Conservation (phyloP, 2,888 invertebrate species). For the Xylota sylvarum region DNA sequence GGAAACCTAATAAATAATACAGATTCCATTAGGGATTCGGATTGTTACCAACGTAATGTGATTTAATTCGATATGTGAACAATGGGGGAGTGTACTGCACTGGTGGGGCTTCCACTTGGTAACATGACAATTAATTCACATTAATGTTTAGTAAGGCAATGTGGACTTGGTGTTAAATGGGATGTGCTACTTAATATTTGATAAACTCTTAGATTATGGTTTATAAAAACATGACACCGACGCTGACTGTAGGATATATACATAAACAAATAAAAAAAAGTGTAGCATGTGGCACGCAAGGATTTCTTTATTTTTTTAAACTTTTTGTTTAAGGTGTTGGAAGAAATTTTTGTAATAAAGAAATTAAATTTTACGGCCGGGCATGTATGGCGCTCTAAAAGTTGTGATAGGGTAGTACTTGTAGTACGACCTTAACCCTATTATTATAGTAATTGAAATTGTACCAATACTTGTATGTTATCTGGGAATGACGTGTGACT, state of each 20-base stretch:
- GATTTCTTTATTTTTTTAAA: neutral
- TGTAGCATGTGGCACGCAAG: neutral
- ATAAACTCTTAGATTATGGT: conserved; percentile 12
- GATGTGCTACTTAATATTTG: conserved; percentile 29
- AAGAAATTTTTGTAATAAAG: neutral
- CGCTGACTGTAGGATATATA: neutral
- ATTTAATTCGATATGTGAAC: conserved; percentile 17
- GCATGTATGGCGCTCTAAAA: neutral
- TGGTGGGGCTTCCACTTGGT: conserved; percentile 10
- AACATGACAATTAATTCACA: conserved; percentile 9
- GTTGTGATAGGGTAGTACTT: neutral
- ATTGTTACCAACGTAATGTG: conserved; percentile 12
- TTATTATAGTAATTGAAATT: too few species aligned
- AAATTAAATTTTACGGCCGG: neutral
- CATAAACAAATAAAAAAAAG: neutral
- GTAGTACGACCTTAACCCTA: too few species aligned
- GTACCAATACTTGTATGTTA: too few species aligned
- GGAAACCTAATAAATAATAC: conserved; percentile 29
- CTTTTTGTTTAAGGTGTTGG: neutral
- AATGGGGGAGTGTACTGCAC: neutral
- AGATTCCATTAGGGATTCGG: conserved; percentile 22
- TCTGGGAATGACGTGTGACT: too few species aligned
- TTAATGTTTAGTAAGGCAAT: conserved; percentile 14
- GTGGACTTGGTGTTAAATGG: conserved; percentile 16
- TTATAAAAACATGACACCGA: conserved; percentile 1